These are phyloP conservation scores for Pachyseris speciosa DNA, from an alignment of 64 coral and sea anemone species.

Conservation along the genomic window DNA sequence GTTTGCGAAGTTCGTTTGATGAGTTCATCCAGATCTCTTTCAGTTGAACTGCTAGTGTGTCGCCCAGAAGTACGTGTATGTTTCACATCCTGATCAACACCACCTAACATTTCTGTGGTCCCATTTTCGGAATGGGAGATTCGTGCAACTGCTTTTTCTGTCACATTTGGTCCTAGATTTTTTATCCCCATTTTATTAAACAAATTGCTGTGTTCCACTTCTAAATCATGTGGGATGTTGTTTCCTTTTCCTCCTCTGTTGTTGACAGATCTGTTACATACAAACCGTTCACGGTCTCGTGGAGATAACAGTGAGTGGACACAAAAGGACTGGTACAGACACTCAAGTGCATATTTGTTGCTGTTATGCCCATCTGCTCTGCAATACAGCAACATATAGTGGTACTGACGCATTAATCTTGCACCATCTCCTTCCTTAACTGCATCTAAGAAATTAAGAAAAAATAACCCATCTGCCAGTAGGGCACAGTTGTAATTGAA, in stretches of 20 bases:
- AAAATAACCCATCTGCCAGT: conserved; percentile 16
- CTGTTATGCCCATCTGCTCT: conserved; percentile 45
- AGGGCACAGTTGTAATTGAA: conserved; percentile 62
- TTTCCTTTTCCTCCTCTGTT: not conserved
- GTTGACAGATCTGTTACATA: conserved; percentile 44
- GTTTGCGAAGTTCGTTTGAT: not conserved
- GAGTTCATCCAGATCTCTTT: conserved; percentile 5
- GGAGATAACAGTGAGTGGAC: conserved; percentile 16
- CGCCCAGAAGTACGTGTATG: not conserved
- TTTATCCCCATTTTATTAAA: conserved; percentile 8
- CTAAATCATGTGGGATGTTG: conserved; percentile 33
- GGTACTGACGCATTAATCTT: conserved; percentile 46
- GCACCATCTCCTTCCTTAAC: conserved; percentile 25
- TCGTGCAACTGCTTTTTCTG: conserved; percentile 32
- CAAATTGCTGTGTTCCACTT: conserved; percentile 16
- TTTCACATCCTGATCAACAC: not conserved
- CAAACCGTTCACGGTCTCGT: conserved; percentile 39
- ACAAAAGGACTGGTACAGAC: conserved; percentile 20
- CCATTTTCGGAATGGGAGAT: not conserved
- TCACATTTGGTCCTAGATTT: conserved; percentile 26
- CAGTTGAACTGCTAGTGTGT: not conserved
- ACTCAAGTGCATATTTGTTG: conserved; percentile 44
- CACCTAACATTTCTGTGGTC: not conserved
- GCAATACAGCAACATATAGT: conserved; percentile 31
- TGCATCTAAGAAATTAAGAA: conserved; percentile 60